phyloP scores from a whole-genome alignment of 2,888 invertebrate genomes.

The Omphaloscelis lunosa region DNA sequence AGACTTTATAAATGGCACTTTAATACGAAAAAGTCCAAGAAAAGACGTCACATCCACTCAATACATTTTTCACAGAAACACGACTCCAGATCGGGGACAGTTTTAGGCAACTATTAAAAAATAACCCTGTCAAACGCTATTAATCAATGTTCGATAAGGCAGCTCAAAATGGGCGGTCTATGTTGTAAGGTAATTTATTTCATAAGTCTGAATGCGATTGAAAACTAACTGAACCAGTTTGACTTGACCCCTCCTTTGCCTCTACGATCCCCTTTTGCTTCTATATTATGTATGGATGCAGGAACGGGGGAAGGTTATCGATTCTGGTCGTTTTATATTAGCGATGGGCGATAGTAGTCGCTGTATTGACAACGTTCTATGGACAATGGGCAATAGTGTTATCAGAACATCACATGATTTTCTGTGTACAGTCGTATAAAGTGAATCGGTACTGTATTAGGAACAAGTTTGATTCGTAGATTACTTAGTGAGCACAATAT shows the following conservation, averaged over 20 bases:
- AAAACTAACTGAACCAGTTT: constrained; percentile 72
- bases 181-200: constrained; percentile 86
- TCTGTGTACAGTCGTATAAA: constrained; percentile 55
- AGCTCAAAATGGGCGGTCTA: constrained; percentile 86
- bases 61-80: constrained; percentile 52
- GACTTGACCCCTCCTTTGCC: constrained; percentile 51
- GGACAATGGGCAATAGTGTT: constrained; percentile 82
- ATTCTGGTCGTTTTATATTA: constrained; percentile 75
- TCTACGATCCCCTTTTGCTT: constrained; percentile 11
- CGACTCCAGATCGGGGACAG: constrained; percentile 72
- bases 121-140: constrained; percentile 85
- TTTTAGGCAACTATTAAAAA: constrained; percentile 83
- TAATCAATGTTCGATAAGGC: constrained; percentile 88
- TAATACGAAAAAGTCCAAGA: constrained; percentile 6
- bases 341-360: constrained; percentile 78
- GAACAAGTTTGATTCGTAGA: constrained; percentile 41
- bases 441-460: constrained; percentile 47
- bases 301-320: constrained; percentile 62
- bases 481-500: not conserved
- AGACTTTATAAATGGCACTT: constrained; percentile 8
- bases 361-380: constrained; percentile 78
- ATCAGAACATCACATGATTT: constrained; percentile 73
- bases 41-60: constrained; percentile 28
- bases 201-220: constrained; percentile 78
- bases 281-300: constrained; percentile 18